Evolutionary conservation across 2,888 invertebrate species (phyloP), one percentile per base, ranked within the genome.

Genomic region (Orthosia gracilis): DNA sequence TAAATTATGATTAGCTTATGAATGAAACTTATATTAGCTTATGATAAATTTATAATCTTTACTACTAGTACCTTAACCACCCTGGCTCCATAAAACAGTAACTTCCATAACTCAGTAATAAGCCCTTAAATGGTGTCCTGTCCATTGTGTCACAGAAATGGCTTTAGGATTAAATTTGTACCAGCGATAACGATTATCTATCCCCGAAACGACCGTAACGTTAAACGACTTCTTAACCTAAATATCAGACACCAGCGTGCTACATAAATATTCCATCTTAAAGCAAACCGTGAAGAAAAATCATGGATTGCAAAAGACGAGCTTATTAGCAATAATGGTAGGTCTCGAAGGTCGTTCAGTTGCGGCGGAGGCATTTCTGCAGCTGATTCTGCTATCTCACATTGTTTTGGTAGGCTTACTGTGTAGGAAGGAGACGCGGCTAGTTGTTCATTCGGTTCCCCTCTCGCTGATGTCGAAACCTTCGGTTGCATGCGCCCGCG

Each of bases 291-390:
- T 93, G 91, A 91, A 92, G 89, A 89, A 91, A 91, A 92, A 92
- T 91, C 89, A 89, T 86, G 88, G 89, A 91, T 96, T 96, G 94
- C 95, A 93, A 94, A 95, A 96, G 87, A 89, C 89, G 85, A 89
- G 90, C 91, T 93, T 94, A 94, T 94, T 94, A 95, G 94, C 94
- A 95, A 95, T 94, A 94, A 94, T 93, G 91, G 93, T 94, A 91
- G 91, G 90, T 88, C 89, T 89, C 90, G 94, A 96, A 96, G 96
- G 96, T 95, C 95, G 91, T 81, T 94, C 91, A 92, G 91, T 94
- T 91, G 90, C 90, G 87, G 87, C 88, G 86, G 75, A 72, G 85
- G 76, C 73, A 85, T 87, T 84, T 90, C 88, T 91, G 90, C 91
- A 91, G 90, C 85, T 87, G 85, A 82, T 88, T 83, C 83, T 78